These are phyloP conservation scores for Taphrorychus bicolor DNA, from an alignment of 2,888 invertebrate genomes.

Conservation along the genomic window DNA sequence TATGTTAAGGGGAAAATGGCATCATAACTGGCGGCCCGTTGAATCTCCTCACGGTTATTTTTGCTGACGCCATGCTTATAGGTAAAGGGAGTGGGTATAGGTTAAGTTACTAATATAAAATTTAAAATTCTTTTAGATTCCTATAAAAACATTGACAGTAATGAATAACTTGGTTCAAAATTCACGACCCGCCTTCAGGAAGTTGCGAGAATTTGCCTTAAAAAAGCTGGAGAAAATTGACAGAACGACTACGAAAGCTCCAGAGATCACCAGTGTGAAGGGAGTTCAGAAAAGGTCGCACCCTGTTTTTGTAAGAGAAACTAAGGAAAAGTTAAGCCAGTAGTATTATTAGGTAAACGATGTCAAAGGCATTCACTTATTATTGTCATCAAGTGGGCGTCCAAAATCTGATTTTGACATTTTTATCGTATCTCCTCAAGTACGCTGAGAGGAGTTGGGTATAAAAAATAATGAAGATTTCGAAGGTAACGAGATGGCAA, in stretches of 20 bases:
- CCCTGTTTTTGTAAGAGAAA: slow-evolving; percentile 42
- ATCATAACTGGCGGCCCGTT: slow-evolving; percentile 38
- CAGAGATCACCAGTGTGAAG: slow-evolving; percentile 35
- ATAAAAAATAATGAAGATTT: too few relatives aligned
- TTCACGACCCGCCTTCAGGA: slow-evolving; percentile 53
- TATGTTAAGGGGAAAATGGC: slow-evolving; percentile 37
- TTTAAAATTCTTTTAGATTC: slow-evolving; percentile 52
- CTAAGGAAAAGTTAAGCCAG: slow-evolving; percentile 20
- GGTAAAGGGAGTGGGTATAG: background rate
- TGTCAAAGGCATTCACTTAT: too few relatives aligned
- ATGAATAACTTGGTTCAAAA: slow-evolving; percentile 56
- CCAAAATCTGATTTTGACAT: too few relatives aligned
- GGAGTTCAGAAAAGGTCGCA: slow-evolving; percentile 43
- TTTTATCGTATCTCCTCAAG: too few relatives aligned
- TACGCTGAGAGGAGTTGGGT: too few relatives aligned
- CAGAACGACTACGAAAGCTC: slow-evolving; percentile 33
- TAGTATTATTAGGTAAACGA: slow-evolving; percentile 15
- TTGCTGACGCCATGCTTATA: slow-evolving; percentile 5
- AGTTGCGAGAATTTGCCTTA: slow-evolving; percentile 50
- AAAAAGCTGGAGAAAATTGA: slow-evolving; percentile 44
- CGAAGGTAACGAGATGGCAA: too few relatives aligned
- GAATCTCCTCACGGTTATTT: slow-evolving; percentile 25
- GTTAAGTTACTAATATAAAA: background rate
- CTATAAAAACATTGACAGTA: slow-evolving; percentile 55
- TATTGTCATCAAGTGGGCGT: too few relatives aligned